Conservation (phyloP, 2,113 vertebrate species). For the Athene noctua region DNA sequence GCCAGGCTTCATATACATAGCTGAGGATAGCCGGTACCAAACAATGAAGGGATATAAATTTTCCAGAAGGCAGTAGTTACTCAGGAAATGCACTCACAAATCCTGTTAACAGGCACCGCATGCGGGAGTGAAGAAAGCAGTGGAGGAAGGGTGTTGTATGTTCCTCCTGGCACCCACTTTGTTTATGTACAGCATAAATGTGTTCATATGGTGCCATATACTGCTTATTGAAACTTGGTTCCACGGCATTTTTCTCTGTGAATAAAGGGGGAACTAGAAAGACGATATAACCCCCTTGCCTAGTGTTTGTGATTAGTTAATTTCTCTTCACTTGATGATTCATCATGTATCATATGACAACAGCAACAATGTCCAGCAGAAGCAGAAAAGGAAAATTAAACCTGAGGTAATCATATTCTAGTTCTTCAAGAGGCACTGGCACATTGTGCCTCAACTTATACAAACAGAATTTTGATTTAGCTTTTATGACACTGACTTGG, state of each 20-base stretch:
- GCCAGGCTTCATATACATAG: background rate
- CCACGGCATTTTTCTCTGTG: background rate
- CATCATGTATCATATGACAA: background rate
- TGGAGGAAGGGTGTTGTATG: constrained; percentile 51
- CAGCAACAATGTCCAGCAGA: background rate
- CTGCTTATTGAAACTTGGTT: background rate
- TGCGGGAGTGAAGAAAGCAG: background rate
- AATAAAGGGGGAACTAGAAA: background rate
- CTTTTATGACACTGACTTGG: background rate
- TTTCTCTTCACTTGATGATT: background rate
- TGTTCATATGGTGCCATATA: background rate
- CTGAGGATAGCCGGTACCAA: background rate
- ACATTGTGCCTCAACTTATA: background rate
- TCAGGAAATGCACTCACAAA: constrained; percentile 50
- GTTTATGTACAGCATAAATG: background rate
- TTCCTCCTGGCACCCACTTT: constrained; percentile 36
- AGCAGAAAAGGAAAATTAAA: background rate
- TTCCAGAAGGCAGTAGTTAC: background rate
- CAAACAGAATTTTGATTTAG: constrained; percentile 1
- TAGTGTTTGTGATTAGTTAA: background rate
- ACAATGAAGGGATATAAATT: constrained; percentile 43
- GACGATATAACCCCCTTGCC: background rate
- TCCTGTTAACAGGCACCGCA: background rate
- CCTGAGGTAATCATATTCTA: background rate
- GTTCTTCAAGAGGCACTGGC: background rate